Base-by-base conservation (phyloP, 1,140 invertebrate genomes). In the Zaprionus taronus region DNA sequence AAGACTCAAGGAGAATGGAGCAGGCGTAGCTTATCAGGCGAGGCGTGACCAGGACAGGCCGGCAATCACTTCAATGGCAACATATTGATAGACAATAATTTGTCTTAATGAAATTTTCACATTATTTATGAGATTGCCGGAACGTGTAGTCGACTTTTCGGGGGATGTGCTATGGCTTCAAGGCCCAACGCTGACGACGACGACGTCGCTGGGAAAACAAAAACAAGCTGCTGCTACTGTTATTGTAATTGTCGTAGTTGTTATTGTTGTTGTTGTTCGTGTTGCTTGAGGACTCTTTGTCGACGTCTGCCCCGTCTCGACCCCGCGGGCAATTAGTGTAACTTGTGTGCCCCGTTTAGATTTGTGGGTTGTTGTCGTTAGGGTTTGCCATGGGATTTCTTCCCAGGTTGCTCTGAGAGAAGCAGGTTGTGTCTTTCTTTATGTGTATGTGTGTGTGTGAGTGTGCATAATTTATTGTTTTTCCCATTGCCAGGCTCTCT, bases 71-170 rank as follows among this genome's bases (percentile, higher is more conserved):
- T 28, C 64, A 62, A 49, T 79, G 87, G 87, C 87, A 91, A 91
- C 87, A 91, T 91, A 91, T 91, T 91, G 87, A 91, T 86, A 91
- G 89, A 91, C 89, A 91, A 91, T 91, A 91, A 91, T 91, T 91
- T 91, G 87, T 91, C 89, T 91, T 91, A 91, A 91, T 91, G 87
- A 91, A 91, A 91, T 91, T 91, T 91, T 76, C 67, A 57, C 69
- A 71, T 91, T 81, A 91, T 91, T 91, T 91, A 91, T 91, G 87
- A 87, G 83, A 91, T 91, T 85, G 83, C 68, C 70, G 61, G 55
- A 80, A 91, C 86, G 87, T 91, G 89, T 72, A 64, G 67, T 65
- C 72, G 67, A 87, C 76, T 73, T 77, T 64, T 36, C n/a, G 58
- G 60, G 67, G 67, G 72, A 49, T 63, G 72, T 63, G 60, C 62